Evolutionary conservation across 1,140 invertebrate species (phyloP).

Genomic region (Caenorhabditis latens): DNA sequence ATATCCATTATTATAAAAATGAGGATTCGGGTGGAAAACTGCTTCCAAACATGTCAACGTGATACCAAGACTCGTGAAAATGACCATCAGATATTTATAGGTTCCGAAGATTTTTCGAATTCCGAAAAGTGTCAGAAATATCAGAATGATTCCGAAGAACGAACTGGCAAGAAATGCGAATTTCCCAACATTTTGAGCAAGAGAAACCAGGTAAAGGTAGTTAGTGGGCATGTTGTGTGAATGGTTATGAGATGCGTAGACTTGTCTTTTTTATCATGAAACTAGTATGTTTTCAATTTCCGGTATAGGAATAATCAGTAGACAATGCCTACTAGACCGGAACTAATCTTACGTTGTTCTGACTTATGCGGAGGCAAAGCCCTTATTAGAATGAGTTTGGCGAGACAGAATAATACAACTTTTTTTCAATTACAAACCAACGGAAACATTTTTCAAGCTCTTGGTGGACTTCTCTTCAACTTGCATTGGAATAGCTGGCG

Average conservation of each 20-base stretch:
- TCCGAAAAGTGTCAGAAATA: not conserved
- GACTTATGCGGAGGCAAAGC: no score
- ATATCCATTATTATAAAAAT: not conserved
- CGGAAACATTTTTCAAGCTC: no score
- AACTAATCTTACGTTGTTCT: no score
- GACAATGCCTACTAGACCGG: no score
- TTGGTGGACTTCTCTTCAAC: no score
- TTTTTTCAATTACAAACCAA: no score
- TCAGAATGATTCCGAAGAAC: not conserved
- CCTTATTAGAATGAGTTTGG: no score
- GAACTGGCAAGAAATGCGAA: not conserved
- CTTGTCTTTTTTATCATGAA: no score
- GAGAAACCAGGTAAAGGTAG: not conserved
- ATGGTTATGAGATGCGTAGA: not conserved
- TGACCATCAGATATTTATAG: not conserved
- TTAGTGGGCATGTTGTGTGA: not conserved
- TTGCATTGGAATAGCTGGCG: no score
- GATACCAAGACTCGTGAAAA: not conserved
- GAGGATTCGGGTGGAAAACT: not conserved
- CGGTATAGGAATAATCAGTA: no score
- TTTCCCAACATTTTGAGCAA: not conserved
- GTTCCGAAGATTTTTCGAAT: conserved; percentile 1
- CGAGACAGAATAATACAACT: no score
- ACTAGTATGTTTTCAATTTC: no score
- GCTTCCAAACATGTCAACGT: not conserved